Base-by-base conservation (phyloP, 2,888 invertebrate species). In the Thymelicus sylvestris region DNA sequence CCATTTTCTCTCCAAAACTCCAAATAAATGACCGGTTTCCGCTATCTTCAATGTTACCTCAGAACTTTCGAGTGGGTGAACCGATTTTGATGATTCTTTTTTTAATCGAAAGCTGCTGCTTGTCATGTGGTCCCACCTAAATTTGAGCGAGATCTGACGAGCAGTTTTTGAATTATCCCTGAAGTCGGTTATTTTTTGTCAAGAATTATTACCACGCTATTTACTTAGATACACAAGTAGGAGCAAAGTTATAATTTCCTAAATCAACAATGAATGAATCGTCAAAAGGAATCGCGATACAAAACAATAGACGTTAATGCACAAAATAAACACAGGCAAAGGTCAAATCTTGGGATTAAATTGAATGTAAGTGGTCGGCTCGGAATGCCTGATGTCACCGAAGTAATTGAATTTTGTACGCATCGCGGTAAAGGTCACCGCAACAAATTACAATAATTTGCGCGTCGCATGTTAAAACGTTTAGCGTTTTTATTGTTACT, bases 371-470 rank as follows among this genome's bases (percentile, higher is more conserved):
- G 6, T 31, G 12, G 55, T 55, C 38, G 50, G 5, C 19, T 38
- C 59, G 64, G 69, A 64, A 69, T 69, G 64, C 48, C 64, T 69
- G 69, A 69, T 69, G 69, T 64, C 69, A 69, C 64, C 69, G 63
- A 24, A 19, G 57, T 64, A 69, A 64, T 69, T 69, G 69, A 69
- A 69, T 69, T 64, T 69, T 47, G 63, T 57, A 64, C 68, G 68
- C 68, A 57, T 64, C 55, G 62, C 52, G 47, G 15, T 50, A 69
- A 69, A 69, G 68, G 68, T 64, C 68, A 64, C 62, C 62, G 8
- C 44, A 5, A 8, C 31, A 62, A 69, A 69, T 69, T 69, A 64
- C 68, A 52, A 52, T 24, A 61, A 59, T 15, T 38, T 7, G 52
- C 41, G 68, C 62, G 59, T 61, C 44, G 44, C 44, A 44, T 44